Base-by-base conservation (phyloP, 2,797 vertebrate genomes). In the Rhinichthys osculus region DNA sequence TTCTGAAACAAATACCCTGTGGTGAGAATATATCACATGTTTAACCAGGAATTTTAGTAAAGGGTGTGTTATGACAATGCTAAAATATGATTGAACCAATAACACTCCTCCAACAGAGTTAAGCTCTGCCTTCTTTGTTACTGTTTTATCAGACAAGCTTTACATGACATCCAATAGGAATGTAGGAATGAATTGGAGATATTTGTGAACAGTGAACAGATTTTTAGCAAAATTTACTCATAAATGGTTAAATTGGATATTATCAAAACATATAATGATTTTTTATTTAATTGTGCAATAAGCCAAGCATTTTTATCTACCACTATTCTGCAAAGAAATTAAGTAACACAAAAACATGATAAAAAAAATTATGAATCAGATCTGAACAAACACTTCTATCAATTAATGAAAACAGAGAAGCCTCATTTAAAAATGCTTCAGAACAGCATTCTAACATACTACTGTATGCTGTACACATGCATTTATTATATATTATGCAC, bases 31-130 rank as follows among this genome's bases (percentile, higher is more conserved):
- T 62, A 47, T 76, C 9, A 13, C 23, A 74, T 0, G 14, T 35
- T 62, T 73, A 23, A 62, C 21, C 14, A 30, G 17, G 0, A 69
- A 38, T 42, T 72, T 72, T 23, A 54, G 38, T 47, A 73, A 6
- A 74, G 13, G 2, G n/a, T 47, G n/a, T 35, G 30, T 76, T 66
- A 38, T 40, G 72, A 52, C 59, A 83, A 50, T 10, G 4, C 54
- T 78, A 62, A 62, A 78, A 78, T 78, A 78, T 78, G 4, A 59
- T 42, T 62, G 30, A 38, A 47, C n/a, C 27, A 80, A 69, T 10
- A 69, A 21, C 33, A 69, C 5, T 69, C 7, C 33, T 21, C 33
- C 7, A 38, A 23, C 7, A 69, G 17, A 35, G 66, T 69, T n/a
- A 23, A 54, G 73, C 10, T 35, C 47, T 3, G 9, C 47, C 52